These are phyloP conservation scores for Jacana jacana DNA, from an alignment of 2,113 vertebrate genomes.

Conservation along the genomic window DNA sequence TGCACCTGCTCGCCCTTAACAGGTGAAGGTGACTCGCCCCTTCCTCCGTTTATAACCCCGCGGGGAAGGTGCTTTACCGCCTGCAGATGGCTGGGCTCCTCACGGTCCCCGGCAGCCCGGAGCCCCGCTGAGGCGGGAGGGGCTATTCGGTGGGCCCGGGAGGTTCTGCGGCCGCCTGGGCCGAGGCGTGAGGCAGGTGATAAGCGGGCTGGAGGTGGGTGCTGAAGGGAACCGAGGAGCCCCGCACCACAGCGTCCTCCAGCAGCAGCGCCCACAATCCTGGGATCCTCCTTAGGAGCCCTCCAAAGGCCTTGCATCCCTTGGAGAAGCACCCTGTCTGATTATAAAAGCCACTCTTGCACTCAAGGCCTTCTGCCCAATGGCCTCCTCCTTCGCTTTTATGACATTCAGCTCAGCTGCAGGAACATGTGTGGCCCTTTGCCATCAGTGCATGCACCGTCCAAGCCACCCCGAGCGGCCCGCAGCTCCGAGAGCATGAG, in stretches of 20 bases:
- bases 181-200: background rate
- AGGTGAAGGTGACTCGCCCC: accelerated
- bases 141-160: background rate
- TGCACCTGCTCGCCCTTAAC: background rate
- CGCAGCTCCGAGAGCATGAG: background rate
- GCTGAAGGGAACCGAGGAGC: background rate
- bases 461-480: background rate
- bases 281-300: background rate
- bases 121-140: background rate
- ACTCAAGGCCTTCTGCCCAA: accelerated
- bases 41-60: too few relatives aligned
- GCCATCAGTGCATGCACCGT: accelerated
- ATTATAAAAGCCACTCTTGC: background rate
- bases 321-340: background rate
- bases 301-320: accelerated
- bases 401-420: background rate
- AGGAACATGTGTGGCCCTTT: background rate
- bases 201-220: background rate
- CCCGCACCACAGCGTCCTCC: background rate
- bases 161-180: background rate
- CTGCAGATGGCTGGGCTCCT: background rate
- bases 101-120: background rate
- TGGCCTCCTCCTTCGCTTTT: background rate
- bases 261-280: background rate
- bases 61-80: too few relatives aligned